Conservation (phyloP, 2,113 vertebrate species). For the Albula glossodonta region DNA sequence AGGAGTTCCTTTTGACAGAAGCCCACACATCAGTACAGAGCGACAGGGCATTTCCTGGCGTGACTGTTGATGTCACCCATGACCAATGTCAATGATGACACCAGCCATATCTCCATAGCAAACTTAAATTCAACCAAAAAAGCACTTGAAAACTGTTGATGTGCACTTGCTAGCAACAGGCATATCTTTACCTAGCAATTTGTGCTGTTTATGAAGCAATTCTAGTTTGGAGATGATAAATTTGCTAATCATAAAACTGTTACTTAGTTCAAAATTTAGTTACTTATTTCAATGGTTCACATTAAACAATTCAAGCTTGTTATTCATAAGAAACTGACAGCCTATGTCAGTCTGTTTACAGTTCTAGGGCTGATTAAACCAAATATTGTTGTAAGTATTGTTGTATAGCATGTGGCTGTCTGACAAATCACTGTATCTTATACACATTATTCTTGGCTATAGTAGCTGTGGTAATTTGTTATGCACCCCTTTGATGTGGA, state of each 20-base stretch:
- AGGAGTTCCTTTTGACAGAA: not conserved
- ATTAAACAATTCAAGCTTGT: no score
- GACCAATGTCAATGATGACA: not conserved
- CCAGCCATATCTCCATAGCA: no score
- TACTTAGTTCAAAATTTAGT: not conserved
- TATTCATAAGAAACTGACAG: no score
- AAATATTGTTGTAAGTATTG: not conserved
- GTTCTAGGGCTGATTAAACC: no score
- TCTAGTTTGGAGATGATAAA: no score
- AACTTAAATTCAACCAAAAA: not conserved
- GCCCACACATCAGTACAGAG: not conserved
- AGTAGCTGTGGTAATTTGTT: not conserved
- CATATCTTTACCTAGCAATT: not conserved
- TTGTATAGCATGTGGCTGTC: no score
- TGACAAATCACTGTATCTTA: no score
- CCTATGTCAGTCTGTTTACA: no score
- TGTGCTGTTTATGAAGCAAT: not conserved
- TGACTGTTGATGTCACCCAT: no score
- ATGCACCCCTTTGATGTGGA: not conserved
- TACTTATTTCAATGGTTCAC: not conserved
- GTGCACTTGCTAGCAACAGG: not conserved
- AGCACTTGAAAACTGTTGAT: not conserved
- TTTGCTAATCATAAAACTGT: not conserved
- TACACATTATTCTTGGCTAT: not conserved
- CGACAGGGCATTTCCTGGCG: no score